phyloP scores from a whole-genome alignment of 2,888 invertebrate species.

The Drosophila quinaria region DNA sequence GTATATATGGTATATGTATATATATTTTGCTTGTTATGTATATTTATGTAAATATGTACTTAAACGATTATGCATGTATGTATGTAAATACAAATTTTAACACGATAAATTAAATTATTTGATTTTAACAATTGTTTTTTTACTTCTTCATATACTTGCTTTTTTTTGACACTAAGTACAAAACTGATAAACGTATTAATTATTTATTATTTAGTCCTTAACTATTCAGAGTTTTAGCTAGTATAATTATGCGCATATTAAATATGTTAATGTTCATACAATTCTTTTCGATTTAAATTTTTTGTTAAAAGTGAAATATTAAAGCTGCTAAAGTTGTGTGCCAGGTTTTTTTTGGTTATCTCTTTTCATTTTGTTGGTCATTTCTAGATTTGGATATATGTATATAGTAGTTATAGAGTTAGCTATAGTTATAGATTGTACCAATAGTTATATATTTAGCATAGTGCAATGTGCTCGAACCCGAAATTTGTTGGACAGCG shows the following conservation, averaged over 20 bases:
- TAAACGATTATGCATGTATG: slow-evolving; percentile 28
- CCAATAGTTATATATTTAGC: slow-evolving; percentile 18
- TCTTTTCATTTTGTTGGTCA: slow-evolving; percentile 37
- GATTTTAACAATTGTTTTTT: slow-evolving; percentile 16
- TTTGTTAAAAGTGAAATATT: slow-evolving; percentile 32
- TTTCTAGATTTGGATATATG: slow-evolving; percentile 30
- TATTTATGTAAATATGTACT: slow-evolving; percentile 40
- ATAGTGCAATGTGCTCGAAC: slow-evolving; percentile 18
- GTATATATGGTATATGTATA: slow-evolving; percentile 28
- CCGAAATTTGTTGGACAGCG: slow-evolving; percentile 22
- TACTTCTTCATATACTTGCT: background rate
- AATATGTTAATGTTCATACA: slow-evolving; percentile 8
- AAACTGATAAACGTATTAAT: slow-evolving; percentile 24
- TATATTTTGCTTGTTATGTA: slow-evolving; percentile 23
- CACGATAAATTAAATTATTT: slow-evolving; percentile 41
- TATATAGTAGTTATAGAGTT: slow-evolving; percentile 18
- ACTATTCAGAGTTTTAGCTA: slow-evolving; percentile 19
- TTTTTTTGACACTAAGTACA: slow-evolving; percentile 30
- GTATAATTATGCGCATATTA: slow-evolving; percentile 7
- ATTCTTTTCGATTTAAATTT: background rate
- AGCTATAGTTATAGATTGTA: slow-evolving; percentile 21
- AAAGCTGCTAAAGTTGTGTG: slow-evolving; percentile 55
- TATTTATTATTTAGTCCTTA: slow-evolving; percentile 10
- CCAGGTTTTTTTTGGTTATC: slow-evolving; percentile 40
- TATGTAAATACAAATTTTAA: slow-evolving; percentile 70